These are phyloP conservation scores for Laticauda colubrina DNA, from an alignment of 2,113 vertebrate species.

Conservation along the genomic window DNA sequence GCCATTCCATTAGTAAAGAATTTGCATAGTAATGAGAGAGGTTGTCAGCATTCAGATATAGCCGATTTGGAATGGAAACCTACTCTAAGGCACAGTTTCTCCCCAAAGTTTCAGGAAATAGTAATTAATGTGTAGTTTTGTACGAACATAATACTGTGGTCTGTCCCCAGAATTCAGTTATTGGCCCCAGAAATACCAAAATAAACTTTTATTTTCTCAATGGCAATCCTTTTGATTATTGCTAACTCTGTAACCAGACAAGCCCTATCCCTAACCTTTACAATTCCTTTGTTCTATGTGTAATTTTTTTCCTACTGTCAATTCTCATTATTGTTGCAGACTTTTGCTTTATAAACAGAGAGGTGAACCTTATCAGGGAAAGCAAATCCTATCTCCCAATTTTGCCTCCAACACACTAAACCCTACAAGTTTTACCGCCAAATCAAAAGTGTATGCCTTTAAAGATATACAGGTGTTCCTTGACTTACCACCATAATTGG, in stretches of 20 bases:
- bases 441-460: background rate
- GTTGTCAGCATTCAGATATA: background rate
- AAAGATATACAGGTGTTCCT: background rate
- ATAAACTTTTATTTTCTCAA: background rate
- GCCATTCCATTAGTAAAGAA: constrained; percentile 40
- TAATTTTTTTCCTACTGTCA: background rate
- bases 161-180: background rate
- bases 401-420: background rate
- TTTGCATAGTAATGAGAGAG: constrained; percentile 14
- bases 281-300: background rate
- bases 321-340: background rate
- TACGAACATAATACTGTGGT: background rate
- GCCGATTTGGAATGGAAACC: background rate
- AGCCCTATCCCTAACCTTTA: background rate
- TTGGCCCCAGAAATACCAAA: background rate
- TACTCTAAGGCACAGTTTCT: background rate
- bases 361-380: background rate
- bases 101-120: background rate
- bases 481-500: background rate
- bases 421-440: background rate
- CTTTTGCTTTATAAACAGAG: background rate
- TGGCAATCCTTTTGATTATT: background rate
- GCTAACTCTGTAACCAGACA: background rate
- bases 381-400: background rate
- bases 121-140: background rate